Evolutionary conservation across 2,113 vertebrate genomes (phyloP).

Genomic region (Hemibagrus wyckioides): DNA sequence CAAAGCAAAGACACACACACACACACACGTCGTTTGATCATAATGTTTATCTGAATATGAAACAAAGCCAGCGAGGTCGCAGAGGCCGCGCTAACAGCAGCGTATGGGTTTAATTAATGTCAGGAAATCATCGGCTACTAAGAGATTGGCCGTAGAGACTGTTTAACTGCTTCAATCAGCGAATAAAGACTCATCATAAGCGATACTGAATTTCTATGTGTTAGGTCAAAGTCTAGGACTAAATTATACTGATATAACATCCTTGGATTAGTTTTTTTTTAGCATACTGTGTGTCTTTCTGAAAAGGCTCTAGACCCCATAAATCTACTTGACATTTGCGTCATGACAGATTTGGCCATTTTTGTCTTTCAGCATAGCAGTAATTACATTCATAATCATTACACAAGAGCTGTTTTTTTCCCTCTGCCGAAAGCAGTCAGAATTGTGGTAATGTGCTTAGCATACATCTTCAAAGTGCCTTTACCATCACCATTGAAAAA

Average conservation of each 20-base stretch:
- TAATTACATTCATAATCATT: constrained; percentile 40
- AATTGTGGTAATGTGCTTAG: constrained; percentile 35
- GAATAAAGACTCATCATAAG: constrained; percentile 57
- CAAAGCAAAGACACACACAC: constrained; percentile 28
- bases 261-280: constrained; percentile 39
- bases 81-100: constrained; percentile 50
- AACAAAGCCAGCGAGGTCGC: constrained; percentile 59
- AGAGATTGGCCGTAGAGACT: constrained; percentile 21
- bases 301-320: constrained; percentile 63
- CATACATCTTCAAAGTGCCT: constrained; percentile 33
- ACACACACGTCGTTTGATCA: constrained; percentile 52
- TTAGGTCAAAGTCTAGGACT: constrained; percentile 47
- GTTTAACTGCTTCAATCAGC: constrained; percentile 46
- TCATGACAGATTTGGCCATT: constrained; percentile 47
- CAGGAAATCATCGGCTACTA: constrained; percentile 59
- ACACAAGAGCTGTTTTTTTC: not conserved
- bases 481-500: not conserved
- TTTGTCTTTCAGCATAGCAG: constrained; percentile 42
- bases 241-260: constrained; percentile 64
- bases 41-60: constrained; percentile 55
- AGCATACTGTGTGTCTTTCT: constrained; percentile 37
- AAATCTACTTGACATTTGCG: constrained; percentile 59
- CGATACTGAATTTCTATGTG: constrained; percentile 40
- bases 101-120: constrained; percentile 60
- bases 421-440: not conserved